Evolutionary conservation across 2,888 invertebrate species (phyloP).

Genomic region (Odontocolon sp.): DNA sequence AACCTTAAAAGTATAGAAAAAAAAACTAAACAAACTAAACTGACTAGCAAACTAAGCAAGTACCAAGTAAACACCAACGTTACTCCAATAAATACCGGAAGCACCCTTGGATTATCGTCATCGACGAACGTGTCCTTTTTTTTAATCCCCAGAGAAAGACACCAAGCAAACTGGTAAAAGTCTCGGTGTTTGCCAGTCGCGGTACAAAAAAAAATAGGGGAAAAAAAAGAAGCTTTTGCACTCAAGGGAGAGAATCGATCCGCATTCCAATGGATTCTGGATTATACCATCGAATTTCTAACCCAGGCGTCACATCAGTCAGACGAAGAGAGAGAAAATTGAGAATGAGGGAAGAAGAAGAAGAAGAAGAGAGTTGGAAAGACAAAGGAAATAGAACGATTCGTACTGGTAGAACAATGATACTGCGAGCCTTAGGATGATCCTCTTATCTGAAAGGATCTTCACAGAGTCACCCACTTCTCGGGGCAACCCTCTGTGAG

Average conservation of each 20-base stretch:
- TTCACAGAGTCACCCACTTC: constrained; percentile 40
- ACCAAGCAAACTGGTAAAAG: constrained; percentile 30
- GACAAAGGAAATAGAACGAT: constrained; percentile 24
- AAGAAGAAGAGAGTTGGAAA: background rate
- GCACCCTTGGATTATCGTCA: constrained; percentile 32
- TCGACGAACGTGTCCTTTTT: constrained; percentile 32
- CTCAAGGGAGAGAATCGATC: constrained; percentile 27
- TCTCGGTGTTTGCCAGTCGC: constrained; percentile 16
- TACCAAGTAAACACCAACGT: too few relatives aligned
- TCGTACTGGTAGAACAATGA: constrained; percentile 44
- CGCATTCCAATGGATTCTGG: constrained; percentile 43
- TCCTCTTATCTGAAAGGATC: constrained; percentile 49
- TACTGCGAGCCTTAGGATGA: constrained; percentile 40
- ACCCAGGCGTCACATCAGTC: constrained; percentile 17
- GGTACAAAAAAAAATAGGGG: background rate
- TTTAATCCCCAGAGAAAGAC: constrained; percentile 37
- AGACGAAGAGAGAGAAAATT: background rate
- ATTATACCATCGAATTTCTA: constrained; percentile 31
- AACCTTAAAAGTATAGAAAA: too few relatives aligned
- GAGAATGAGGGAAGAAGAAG: background rate
- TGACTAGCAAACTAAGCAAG: too few relatives aligned
- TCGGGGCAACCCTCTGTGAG: constrained; percentile 22
- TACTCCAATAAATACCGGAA: background rate
- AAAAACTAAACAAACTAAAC: too few relatives aligned
- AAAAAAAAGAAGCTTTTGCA: constrained; percentile 27